Conservation (phyloP, 2,797 vertebrate genomes). For the Lates japonicus region DNA sequence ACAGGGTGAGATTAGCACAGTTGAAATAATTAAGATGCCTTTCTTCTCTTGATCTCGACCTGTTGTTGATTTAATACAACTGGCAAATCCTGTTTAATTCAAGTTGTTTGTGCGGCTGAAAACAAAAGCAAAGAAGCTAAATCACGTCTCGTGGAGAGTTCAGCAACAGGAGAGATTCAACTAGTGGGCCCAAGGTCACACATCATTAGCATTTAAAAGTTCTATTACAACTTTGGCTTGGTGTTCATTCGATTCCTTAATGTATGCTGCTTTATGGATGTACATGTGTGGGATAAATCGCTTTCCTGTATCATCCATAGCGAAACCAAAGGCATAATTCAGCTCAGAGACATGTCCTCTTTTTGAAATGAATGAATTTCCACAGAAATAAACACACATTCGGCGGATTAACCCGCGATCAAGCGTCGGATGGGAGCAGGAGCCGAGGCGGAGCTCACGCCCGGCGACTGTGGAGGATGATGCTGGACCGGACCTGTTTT, state of each 20-base stretch:
- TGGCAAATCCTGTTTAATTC: slow-evolving; percentile 47
- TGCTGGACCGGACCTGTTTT: background rate
- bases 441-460: slow-evolving; percentile 18
- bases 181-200: background rate
- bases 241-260: background rate
- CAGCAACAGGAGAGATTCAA: background rate
- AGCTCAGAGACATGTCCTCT: slow-evolving; percentile 10
- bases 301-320: background rate
- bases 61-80: slow-evolving; percentile 42
- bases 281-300: slow-evolving; percentile 11
- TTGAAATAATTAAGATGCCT: slow-evolving; percentile 37
- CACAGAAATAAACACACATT: background rate
- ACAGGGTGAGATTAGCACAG: slow-evolving; percentile 41
- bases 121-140: slow-evolving; percentile 20
- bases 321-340: slow-evolving; percentile 1
- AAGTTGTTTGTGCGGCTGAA: slow-evolving; percentile 44
- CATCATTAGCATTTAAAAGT: background rate
- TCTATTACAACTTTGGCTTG: background rate
- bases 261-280: background rate
- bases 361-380: slow-evolving; percentile 29
- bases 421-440: slow-evolving; percentile 10
- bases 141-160: background rate
- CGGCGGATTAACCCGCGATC: slow-evolving; percentile 41
- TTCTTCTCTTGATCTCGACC: slow-evolving; percentile 22
- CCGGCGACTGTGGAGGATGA: background rate